Conservation (phyloP, 1,140 invertebrate species). For the Idris sp. region DNA sequence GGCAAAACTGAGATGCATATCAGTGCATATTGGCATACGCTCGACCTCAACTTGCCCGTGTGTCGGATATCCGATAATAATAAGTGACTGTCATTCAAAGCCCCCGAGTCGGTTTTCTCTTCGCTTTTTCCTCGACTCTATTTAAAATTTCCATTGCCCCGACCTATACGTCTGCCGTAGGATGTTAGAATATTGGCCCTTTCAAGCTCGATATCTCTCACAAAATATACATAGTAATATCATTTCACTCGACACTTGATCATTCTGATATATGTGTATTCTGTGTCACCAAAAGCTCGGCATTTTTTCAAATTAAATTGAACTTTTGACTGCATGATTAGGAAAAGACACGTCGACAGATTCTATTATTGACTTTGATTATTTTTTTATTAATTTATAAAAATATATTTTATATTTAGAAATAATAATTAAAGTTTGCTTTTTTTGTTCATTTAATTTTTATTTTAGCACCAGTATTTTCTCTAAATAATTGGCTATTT, state of each 20-base stretch:
- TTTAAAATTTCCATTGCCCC: constrained; percentile 51
- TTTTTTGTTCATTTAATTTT: no score
- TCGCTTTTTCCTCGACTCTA: constrained; percentile 45
- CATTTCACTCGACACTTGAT: constrained; percentile 24
- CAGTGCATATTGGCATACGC: constrained; percentile 67
- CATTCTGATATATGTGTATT: constrained; percentile 19
- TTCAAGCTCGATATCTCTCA: constrained; percentile 35
- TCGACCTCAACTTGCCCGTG: constrained; percentile 55
- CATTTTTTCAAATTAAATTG: no score
- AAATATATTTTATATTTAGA: no score
- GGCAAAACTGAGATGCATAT: constrained; percentile 53
- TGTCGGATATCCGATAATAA: constrained; percentile 69
- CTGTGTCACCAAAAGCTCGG: not conserved
- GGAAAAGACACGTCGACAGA: no score
- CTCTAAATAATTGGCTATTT: no score
- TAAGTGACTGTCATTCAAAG: constrained; percentile 68
- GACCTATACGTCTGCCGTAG: not conserved
- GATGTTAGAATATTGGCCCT: constrained; percentile 34
- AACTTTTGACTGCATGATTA: no score
- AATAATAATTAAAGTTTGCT: no score
- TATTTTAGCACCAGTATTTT: no score
- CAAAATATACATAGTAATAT: constrained; percentile 34
- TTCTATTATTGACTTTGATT: no score
- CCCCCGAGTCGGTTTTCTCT: constrained; percentile 45
- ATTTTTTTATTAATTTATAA: no score